Base-by-base conservation (phyloP, 2,888 invertebrate species). In the Pegoplata infirma region DNA sequence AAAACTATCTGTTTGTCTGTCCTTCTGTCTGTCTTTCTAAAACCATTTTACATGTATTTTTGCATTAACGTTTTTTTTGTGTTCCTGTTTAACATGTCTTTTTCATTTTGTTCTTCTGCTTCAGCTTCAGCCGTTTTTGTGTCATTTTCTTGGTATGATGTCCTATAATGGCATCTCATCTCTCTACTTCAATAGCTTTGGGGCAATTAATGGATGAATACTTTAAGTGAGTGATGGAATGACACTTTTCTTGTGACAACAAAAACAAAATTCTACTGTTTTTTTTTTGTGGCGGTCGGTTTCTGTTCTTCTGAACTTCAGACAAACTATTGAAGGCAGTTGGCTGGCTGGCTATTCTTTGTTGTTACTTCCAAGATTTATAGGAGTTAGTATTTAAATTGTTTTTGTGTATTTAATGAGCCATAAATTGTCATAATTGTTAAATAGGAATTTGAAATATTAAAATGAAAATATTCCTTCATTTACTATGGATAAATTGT, bases 141-240 rank as follows among this genome's bases (percentile, higher is more conserved):
- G 25, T 23, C 16, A 32, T 63, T 36, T 74, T 75, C 75, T 36
- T 71, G 73, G 76, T 76, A 80, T 77, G 67, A 80, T 77, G 76
- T 74, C 67, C 69, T 67, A 74, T 75, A 80, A 75, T 72, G 71
- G 75, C 71, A 75, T 69, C 63, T 66, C 23, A 71, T 44, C 40
- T 58, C 74, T 40, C 23, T 67, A 49, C 64, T 72, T 82, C 86
- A 85, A 84, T 84, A 84, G 87, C 86, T 86, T 86, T 85, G 84
- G 85, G 85, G 85, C 87, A 86, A 86, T 86, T 86, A 86, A 87
- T 87, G 86, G 86, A 86, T 86, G 86, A 87, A 86, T 87, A 86
- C 86, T 87, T 87, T 86, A 87, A 86, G 86, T 86, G 86, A 86
- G 86, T 86, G 86, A 86, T 86, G 87, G 86, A 86, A 86, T 86